Evolutionary conservation across 64 coral and sea anemone species (phyloP), one percentile per base, ranked within the genome.

Genomic region (Porites lutea): DNA sequence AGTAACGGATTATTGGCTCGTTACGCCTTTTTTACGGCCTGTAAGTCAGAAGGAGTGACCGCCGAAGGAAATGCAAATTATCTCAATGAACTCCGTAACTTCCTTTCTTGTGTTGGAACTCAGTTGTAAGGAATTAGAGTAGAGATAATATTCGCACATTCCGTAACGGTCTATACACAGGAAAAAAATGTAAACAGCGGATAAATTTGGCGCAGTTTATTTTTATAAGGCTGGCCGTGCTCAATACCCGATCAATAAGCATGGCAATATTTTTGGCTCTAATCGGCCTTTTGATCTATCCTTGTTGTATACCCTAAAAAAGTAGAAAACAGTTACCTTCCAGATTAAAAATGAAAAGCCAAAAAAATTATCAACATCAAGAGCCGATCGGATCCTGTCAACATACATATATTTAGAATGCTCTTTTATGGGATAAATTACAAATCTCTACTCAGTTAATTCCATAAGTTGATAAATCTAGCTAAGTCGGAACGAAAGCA

Each of bases 41-140:
- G 27, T 37, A 37, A 37, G 27, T 44, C 23, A 37, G n/a, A 14
- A 13, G 59, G 79, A 43, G 79, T 27, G 58, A n/a, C 16, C 3
- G 12, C 19, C 78, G 22, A 23, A 80, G 78, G 78, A 80, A 80
- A 14, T 80, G 13, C 3, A 55, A 3, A 19, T 82, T 48, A 82
- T 82, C 79, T 48, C 43, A 46, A 82, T 84, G 14, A 84, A 52
- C 15, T 68, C 81, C 81, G 81, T 52, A 84, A 84, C 63, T 84
- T 84, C 81, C 81, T 69, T 15, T 76, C 11, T 2, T 76, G 13
- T 76, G 13, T 16, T 49, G 1, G 27, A 76, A 76, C n/a, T n/a
- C n/a, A n/a, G 15, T 52, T 4, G 4, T 1, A 57, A 57, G 3
- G 5, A 6, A 9, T 7, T 12, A 57, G 7, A 57, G 54, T 12